These are phyloP conservation scores for Laodelphax striatellus DNA, from an alignment of 1,140 invertebrate genomes.

Conservation along the genomic window DNA sequence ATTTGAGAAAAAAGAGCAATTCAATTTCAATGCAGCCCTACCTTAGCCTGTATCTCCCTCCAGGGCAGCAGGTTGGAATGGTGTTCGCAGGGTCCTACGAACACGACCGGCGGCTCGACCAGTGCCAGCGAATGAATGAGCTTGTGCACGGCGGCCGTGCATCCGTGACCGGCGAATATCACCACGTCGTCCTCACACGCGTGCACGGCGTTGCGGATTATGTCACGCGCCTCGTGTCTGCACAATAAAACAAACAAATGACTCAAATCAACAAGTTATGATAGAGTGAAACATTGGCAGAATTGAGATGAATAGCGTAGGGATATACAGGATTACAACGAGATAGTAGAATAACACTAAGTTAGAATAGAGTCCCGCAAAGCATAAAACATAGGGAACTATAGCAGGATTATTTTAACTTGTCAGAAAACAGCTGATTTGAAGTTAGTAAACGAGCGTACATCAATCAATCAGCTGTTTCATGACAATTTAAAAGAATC, in stretches of 20 bases:
- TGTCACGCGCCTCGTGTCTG: constrained; percentile 69
- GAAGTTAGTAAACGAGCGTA: too few species aligned
- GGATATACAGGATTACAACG: too few species aligned
- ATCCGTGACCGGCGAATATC: constrained; percentile 64
- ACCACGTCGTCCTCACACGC: constrained; percentile 74
- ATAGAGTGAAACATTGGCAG: not conserved
- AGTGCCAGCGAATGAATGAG: constrained; percentile 52
- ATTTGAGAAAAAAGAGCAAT: too few species aligned
- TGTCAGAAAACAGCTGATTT: too few species aligned
- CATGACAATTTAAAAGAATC: too few species aligned
- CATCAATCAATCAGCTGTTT: too few species aligned
- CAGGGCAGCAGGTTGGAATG: constrained; percentile 75
- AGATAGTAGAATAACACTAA: too few species aligned
- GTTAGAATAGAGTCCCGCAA: too few species aligned
- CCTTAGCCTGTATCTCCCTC: constrained; percentile 66
- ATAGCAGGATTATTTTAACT: too few species aligned
- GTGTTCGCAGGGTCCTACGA: constrained; percentile 79
- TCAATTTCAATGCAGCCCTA: constrained; percentile 32
- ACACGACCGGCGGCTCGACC: constrained; percentile 47
- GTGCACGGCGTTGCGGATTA: constrained; percentile 67
- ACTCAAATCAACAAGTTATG: too few species aligned
- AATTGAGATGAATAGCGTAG: too few species aligned
- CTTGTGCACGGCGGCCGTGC: constrained; percentile 59
- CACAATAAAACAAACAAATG: constrained; percentile 25
- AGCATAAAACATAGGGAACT: too few species aligned